Base-by-base conservation (phyloP, 2,113 vertebrate genomes). In the Eudorcas thomsonii region DNA sequence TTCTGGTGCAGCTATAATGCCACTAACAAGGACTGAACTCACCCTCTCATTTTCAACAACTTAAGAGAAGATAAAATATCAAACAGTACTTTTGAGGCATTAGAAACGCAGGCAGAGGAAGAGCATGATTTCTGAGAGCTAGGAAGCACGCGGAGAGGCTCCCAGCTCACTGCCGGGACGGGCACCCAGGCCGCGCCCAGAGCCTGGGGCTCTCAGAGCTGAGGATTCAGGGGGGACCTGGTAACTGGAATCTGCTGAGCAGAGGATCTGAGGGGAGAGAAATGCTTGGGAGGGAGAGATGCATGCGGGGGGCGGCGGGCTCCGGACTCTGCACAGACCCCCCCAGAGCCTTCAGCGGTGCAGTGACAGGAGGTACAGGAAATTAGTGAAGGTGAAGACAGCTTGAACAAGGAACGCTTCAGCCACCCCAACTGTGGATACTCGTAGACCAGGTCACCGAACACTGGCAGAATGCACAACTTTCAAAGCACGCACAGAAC, bases 281-380 rank as follows among this genome's bases (percentile, higher is more conserved):
- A 57, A 2, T 2, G 14, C 1, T 0, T 2, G 3, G 57, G 7
- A 17, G 9, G 7, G 25, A 16, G 52, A 16, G 43, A 48, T 0
- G 39, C 8, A 10, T 5, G 4, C 7, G 1, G 19, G 9, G 9
- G n/a, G 4, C 2, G 17, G 15, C 14, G 10, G 23, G 23, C 81
- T 14, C 30, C 5, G 0, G 45, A 5, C 0, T 17, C 45, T 14
- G 7, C 25, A 36, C 4, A 2, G 54, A 23, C 17, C 2, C 6
- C 36, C 3, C 2, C 10, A 5, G 43, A 12, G 23, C 19, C 50
- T 26, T 7, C 10, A 5, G 30, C 4, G 0, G 13, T 6, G 6
- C 5, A 10, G 6, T 6, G 9, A 30, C 9, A 30, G 62, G 28
- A 13, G 13, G 9, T 5, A 33, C 3, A 45, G 74, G 55, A 54